phyloP scores from a whole-genome alignment of 2,113 vertebrate genomes.

The Gracilinanus agilis region DNA sequence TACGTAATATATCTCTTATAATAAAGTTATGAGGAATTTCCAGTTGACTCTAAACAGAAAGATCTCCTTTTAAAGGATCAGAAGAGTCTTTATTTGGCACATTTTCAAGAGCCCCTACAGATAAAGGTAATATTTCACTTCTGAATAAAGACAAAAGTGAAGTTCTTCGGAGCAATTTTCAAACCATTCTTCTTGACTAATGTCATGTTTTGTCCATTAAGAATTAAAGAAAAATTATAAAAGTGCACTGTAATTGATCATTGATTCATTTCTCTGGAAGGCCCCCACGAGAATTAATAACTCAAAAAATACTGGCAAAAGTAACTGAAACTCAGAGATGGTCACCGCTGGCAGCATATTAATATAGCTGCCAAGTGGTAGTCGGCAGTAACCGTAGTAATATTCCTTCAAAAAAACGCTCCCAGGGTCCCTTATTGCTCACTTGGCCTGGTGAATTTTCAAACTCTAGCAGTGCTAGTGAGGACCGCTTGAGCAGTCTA shows the following conservation, averaged over 20 bases:
- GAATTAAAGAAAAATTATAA: background rate
- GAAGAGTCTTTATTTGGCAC: background rate
- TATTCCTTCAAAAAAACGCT: background rate
- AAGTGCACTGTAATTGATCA: background rate
- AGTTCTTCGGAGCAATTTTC: background rate
- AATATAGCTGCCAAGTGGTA: background rate
- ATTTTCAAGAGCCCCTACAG: background rate
- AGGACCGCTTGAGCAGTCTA: background rate
- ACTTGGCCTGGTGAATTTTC: background rate
- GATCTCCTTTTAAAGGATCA: background rate
- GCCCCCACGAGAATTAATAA: background rate
- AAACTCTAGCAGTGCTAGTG: background rate
- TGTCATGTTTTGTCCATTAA: background rate
- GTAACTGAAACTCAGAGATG: background rate
- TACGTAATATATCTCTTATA: background rate
- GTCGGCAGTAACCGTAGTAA: background rate
- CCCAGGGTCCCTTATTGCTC: background rate
- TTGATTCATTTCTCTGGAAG: background rate
- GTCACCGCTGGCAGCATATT: background rate
- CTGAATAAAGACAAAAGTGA: background rate
- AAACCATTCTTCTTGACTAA: background rate
- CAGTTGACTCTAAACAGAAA: background rate
- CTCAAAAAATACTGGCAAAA: background rate
- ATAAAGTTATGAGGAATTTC: background rate
- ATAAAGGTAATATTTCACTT: background rate